phyloP scores from a whole-genome alignment of 2,797 vertebrate genomes.

The Uromys caudimaculatus region DNA sequence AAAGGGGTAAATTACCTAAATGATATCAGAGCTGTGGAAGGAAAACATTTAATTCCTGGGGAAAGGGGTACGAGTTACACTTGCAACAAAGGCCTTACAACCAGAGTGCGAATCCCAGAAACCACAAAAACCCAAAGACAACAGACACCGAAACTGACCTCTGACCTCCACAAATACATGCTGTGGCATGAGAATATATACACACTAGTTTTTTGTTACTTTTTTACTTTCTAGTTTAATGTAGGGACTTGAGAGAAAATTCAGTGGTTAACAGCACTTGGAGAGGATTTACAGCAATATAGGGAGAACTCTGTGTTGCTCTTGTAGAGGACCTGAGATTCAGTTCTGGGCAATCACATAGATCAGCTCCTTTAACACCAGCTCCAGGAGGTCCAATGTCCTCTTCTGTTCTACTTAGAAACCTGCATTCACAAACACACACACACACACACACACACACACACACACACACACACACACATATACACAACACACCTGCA shows the following conservation, averaged over 20 bases:
- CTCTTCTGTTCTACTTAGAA: not conserved
- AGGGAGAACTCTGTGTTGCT: not conserved
- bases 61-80: not conserved
- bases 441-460: not conserved
- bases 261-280: not conserved
- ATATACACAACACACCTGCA: not conserved
- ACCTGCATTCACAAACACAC: too few relatives aligned
- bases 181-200: not conserved
- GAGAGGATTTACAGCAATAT: too few relatives aligned
- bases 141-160: not conserved
- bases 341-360: too few relatives aligned
- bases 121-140: not conserved
- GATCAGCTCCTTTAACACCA: not conserved
- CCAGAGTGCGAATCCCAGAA: not conserved
- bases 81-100: not conserved
- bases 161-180: not conserved
- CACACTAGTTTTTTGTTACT: not conserved
- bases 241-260: not conserved
- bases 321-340: not conserved
- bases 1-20: conserved; percentile 6
- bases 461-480: not conserved
- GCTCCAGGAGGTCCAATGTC: not conserved
- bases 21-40: not conserved
- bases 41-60: not conserved
- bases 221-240: not conserved